Percentiles rank a stretch among this genome's conserved stretches.
Conservation (phyloP, 1,140 invertebrate species). For the Drosophila hydei region DNA sequence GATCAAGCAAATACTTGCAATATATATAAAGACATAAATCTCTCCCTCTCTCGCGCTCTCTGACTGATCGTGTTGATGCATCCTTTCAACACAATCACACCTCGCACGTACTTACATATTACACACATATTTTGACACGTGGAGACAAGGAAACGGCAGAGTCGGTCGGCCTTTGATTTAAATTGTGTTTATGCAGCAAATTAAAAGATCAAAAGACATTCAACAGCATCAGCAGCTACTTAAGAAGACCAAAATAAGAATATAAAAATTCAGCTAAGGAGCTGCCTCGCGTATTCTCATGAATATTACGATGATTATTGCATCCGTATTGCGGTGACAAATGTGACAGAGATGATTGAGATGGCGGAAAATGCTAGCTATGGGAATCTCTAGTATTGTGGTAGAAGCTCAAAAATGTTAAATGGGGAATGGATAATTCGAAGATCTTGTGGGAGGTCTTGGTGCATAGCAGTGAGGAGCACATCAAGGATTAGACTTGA, state of each 20-base stretch:
- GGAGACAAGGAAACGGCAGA: constrained; percentile 30
- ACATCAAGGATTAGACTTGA: too few relatives aligned
- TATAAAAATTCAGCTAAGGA: constrained; percentile 3
- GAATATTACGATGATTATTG: constrained; percentile 14
- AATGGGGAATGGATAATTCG: too few relatives aligned
- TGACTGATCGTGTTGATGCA: constrained; percentile 50
- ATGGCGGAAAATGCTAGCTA: background rate
- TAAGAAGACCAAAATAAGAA: constrained; percentile 1
- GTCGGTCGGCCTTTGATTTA: constrained; percentile 69
- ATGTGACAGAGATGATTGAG: constrained; percentile 16
- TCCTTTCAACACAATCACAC: constrained; percentile 59
- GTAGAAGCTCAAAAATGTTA: background rate
- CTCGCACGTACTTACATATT: constrained; percentile 54
- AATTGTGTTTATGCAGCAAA: constrained; percentile 67
- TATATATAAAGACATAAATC: constrained; percentile 8
- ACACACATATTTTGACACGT: constrained; percentile 72
- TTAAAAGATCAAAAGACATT: constrained; percentile 71
- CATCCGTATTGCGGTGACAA: constrained; percentile 27
- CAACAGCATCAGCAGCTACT: constrained; percentile 16
- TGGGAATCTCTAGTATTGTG: background rate
- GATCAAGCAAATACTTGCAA: background rate
- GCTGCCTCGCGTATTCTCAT: constrained; percentile 15
- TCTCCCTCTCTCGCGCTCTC: background rate
- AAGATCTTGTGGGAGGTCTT: too few relatives aligned
- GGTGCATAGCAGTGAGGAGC: too few relatives aligned